A percentile compares a stretch with the other conserved stretches of the same genome.
Evolutionary conservation across 1,140 invertebrate genomes (phyloP).

Genomic region (Hesperophylax magnus): DNA sequence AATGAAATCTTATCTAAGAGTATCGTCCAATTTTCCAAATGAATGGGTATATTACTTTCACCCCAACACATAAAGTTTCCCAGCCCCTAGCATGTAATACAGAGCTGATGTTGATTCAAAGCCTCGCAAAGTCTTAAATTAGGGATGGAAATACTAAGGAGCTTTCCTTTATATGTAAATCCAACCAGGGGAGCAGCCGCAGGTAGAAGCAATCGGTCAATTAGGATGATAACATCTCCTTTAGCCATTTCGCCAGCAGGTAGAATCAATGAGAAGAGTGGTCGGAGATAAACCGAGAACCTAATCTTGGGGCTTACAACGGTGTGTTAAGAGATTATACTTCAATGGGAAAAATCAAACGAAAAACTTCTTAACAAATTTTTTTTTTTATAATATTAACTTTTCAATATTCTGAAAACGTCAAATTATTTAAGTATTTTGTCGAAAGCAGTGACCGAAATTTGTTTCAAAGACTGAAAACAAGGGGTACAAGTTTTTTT

Average conservation of each 20-base stretch:
- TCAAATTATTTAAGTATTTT: no score
- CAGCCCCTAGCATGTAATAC: conserved; percentile 8
- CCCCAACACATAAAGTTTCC: conserved; percentile 37
- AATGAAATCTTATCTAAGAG: conserved; percentile 11
- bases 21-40: conserved; percentile 42
- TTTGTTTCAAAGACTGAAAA: no score
- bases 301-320: not conserved
- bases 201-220: conserved; percentile 52
- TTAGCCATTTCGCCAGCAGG: conserved; percentile 16
- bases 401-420: no score
- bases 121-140: conserved; percentile 51
- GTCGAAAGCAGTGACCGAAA: no score
- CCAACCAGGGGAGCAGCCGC: conserved; percentile 33
- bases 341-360: no score
- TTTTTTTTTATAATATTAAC: no score
- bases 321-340: not conserved
- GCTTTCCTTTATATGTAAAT: conserved; percentile 50
- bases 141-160: conserved; percentile 51
- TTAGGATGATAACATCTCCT: conserved; percentile 54
- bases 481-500: no score
- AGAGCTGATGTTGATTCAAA: conserved; percentile 49
- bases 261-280: conserved; percentile 22
- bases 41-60: conserved; percentile 27
- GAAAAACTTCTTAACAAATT: no score
- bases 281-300: not conserved